Percentiles rank a stretch among this genome's conserved stretches.
Conservation (phyloP, 1,140 invertebrate genomes). For the Drosophila auraria region DNA sequence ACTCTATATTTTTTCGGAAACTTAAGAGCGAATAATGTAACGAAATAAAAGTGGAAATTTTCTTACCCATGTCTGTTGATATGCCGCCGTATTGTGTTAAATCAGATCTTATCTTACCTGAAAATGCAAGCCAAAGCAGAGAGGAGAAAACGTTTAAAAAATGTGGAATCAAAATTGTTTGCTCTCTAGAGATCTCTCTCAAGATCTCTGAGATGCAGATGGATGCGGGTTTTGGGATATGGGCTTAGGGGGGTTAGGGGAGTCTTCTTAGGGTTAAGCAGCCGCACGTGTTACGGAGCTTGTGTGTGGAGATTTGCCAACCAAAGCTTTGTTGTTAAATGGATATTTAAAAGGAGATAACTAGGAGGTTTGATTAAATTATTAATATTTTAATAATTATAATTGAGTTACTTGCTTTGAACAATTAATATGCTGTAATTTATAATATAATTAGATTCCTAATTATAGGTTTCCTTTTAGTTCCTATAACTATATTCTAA, state of each 20-base stretch:
- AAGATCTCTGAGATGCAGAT: slow-evolving; percentile 17
- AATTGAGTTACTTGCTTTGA: not conserved
- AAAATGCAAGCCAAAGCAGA: slow-evolving; percentile 68
- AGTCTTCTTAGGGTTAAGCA: slow-evolving; percentile 51
- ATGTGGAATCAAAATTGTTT: slow-evolving; percentile 69
- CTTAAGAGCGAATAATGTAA: slow-evolving; percentile 53
- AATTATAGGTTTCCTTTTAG: too few relatives aligned
- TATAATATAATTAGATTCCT: too few relatives aligned
- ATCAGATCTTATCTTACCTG: slow-evolving; percentile 85
- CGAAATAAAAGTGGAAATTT: slow-evolving; percentile 81
- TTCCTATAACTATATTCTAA: too few relatives aligned
- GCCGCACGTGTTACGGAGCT: slow-evolving; percentile 60
- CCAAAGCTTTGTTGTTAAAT: slow-evolving; percentile 47
- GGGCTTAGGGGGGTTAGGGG: not conserved
- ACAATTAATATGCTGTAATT: too few relatives aligned
- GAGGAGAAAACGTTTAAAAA: slow-evolving; percentile 77
- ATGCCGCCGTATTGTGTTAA: slow-evolving; percentile 85
- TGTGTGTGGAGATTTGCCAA: slow-evolving; percentile 32
- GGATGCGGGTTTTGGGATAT: not conserved
- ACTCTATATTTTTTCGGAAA: slow-evolving; percentile 27
- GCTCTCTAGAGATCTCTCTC: slow-evolving; percentile 31
- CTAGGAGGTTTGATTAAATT: not conserved
- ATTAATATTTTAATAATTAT: not conserved
- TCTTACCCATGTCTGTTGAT: slow-evolving; percentile 85
- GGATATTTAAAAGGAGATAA: slow-evolving; percentile 2